phyloP scores from a whole-genome alignment of 2,113 vertebrate species.

The Embiotoca jacksoni region DNA sequence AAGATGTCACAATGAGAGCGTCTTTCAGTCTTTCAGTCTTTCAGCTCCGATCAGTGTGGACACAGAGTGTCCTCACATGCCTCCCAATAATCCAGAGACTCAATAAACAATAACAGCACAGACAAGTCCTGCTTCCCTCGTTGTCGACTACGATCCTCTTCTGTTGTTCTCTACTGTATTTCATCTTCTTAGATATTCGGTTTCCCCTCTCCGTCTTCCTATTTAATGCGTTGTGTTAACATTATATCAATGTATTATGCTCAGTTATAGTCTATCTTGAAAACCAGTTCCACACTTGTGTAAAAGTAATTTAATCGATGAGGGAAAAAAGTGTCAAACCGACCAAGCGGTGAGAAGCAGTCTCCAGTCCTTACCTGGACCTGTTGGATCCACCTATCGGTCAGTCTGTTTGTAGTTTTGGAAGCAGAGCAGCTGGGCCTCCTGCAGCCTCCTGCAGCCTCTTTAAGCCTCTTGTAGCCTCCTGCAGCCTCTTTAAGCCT shows the following conservation, averaged over 20 bases:
- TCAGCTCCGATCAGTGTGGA: neutral
- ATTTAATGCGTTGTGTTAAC: neutral
- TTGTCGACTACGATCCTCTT: neutral
- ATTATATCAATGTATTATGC: no score
- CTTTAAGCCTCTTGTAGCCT: conserved; percentile 37
- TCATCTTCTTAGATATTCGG: neutral
- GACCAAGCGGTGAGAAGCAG: neutral
- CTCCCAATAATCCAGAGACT: conserved; percentile 19
- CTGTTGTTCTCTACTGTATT: neutral
- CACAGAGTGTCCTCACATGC: conserved; percentile 45
- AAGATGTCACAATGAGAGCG: neutral
- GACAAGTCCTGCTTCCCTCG: neutral
- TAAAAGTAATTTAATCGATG: no score
- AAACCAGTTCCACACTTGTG: neutral
- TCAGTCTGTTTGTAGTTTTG: conserved; percentile 5
- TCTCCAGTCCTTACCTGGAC: conserved; percentile 15
- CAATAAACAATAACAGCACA: conserved; percentile 21
- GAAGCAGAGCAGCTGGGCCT: conserved; percentile 6
- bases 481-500: no score
- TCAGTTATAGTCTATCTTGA: no score
- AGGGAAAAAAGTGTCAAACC: neutral
- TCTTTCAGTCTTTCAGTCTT: neutral
- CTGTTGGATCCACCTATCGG: conserved; percentile 2
- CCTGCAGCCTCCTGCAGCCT: conserved; percentile 37
- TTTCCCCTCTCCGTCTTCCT: neutral